Base-by-base conservation (phyloP, 2,888 invertebrate species). In the Eilema caniola region DNA sequence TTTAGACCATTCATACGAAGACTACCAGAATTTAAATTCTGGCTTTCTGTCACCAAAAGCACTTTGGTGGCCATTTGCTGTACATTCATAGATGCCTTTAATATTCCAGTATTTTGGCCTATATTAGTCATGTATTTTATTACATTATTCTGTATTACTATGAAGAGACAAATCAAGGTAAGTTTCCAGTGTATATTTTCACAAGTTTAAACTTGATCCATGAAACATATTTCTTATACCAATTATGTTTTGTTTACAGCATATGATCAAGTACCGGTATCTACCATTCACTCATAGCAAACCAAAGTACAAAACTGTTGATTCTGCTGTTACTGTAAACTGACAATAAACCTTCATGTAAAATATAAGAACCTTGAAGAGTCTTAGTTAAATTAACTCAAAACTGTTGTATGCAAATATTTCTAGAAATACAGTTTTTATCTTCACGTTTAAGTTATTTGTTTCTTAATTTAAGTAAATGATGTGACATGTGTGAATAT, bases 31-130 rank as follows among this genome's bases (percentile, higher is more conserved):
- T 99, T 99, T 91, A 99, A 99, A 94, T 99, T 99, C 94, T 99
- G 99, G 99, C 97, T 99, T 84, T 99, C 99, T 83, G 98, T 99
- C 75, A 97, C 98, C 73, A 99, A 99, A 92, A 99, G 99, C 83
- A 99, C 99, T 57, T 83, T 98, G 16, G 96, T 99, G 84, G 99
- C 98, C 61, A 96, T 98, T 88, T 94, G 97, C 82, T 99, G 99
- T 95, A 99, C 99, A 73, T 98, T 99, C 94, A 99, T 99, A 92
- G 99, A 99, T 88, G 97, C 98, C 86, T 99, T 99, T 94, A 99
- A 99, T 96, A 98, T 99, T 92, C 99, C 99, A 89, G 99, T 99
- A 86, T 99, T 99, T 95, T 99, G 99, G 99, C 99, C 99, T 74
- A 99, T 99, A 88, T 96, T 99, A 91, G 99, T 99, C 87, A 98